Evolutionary conservation across 2,888 invertebrate genomes (phyloP), one percentile per base, ranked within the genome.

Genomic region (Pollenia labialis): DNA sequence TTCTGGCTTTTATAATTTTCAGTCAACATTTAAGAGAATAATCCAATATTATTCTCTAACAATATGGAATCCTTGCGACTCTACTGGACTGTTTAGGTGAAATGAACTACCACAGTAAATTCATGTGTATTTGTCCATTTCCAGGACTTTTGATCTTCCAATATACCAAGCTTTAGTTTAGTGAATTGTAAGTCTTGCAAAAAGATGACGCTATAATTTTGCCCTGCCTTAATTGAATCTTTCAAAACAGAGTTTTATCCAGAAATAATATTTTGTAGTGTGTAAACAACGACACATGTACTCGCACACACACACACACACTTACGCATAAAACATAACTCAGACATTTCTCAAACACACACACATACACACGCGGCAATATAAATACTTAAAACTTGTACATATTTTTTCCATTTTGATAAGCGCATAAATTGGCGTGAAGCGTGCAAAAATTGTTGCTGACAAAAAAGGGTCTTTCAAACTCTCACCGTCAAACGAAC

Each of bases 371-470:
- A 48, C 32, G 23, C 16, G n/a, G 52, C 18, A 7, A n/a, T 58
- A 52, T n/a, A 71, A 60, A 60, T 50, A 16, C 60, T 18, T 62
- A 52, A n/a, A 46, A 14, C 54, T 56, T 16, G 66, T 54, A 68
- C 60, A 52, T 18, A 48, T 64, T 86, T 81, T 89, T 89, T 68
- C 82, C 87, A 58, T 72, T 66, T 89, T 92, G 91, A 92, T 92
- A 92, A 91, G 91, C 92, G 91, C 86, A 89, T 90, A 93, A 93
- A 93, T 93, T 91, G 89, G 92, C 93, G 93, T 93, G 93, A 93
- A 93, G 93, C 93, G 93, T 93, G 93, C 92, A 92, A 91, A 93
- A 92, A 91, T 91, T 89, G 89, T 87, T 90, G 88, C 88, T 88
- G 81, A 88, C 87, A 88, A 88, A 88, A 87, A 88, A 87, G 81